Percentiles rank a stretch among this genome's conserved stretches.
phyloP scores from a whole-genome alignment of 2,113 vertebrate species.

The Platysternon megacephalum region DNA sequence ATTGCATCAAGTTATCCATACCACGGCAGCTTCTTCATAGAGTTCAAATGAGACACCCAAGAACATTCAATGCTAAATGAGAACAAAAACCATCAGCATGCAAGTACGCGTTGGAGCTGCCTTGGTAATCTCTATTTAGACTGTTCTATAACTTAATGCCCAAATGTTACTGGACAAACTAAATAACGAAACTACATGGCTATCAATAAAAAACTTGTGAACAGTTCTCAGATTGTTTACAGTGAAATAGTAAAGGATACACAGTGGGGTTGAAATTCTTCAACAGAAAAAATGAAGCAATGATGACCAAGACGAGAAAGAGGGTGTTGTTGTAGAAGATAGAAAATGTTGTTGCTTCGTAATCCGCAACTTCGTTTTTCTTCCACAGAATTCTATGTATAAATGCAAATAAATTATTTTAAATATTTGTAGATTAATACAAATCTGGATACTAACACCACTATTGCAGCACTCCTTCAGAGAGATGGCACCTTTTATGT shows the following conservation, averaged over 20 bases:
- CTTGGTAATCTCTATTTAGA: rapidly evolving
- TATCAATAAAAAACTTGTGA: rapidly evolving
- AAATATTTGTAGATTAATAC: background rate
- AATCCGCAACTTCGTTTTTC: slow-evolving; percentile 98
- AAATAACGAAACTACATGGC: rapidly evolving
- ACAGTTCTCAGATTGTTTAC: rapidly evolving
- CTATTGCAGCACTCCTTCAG: background rate
- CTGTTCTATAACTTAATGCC: background rate
- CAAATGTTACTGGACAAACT: background rate
- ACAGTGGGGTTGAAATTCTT: slow-evolving; percentile 99
- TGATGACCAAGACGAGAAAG: slow-evolving; percentile 94
- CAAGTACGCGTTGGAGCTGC: rapidly evolving
- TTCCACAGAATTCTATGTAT: slow-evolving; percentile 95
- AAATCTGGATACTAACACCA: rapidly evolving
- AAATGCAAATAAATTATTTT: rapidly evolving
- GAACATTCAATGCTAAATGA: rapidly evolving
- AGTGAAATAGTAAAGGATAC: slow-evolving; percentile 85
- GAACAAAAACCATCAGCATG: background rate
- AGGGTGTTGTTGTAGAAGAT: slow-evolving; percentile 99
- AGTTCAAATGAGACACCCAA: rapidly evolving
- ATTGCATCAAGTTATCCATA: rapidly evolving
- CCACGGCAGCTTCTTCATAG: rapidly evolving
- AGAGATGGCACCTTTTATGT: background rate
- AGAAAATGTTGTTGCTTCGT: slow-evolving; percentile 98
- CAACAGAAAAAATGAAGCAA: slow-evolving; percentile 96